Base-by-base conservation (phyloP, 2,888 invertebrate genomes). In the Ametastegia equiseti region DNA sequence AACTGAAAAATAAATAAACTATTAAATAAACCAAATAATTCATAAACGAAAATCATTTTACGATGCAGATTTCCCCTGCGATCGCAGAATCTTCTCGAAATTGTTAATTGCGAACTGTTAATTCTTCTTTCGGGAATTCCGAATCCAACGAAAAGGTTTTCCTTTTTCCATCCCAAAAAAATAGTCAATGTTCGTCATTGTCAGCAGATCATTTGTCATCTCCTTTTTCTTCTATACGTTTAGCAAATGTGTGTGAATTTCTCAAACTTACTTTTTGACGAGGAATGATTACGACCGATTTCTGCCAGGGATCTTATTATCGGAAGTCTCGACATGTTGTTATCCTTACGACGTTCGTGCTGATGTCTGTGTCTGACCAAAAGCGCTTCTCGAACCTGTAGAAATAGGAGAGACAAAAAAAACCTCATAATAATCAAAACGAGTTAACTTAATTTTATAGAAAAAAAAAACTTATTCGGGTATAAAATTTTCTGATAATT, bases 291-390 rank as follows among this genome's bases (percentile, higher is more conserved):
- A 84, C 96, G 94, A 85, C 98, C 98, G 88, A 99, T 99, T 91
- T 99, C 99, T 30, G 99, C 98, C 87, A 99, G 93, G 7, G 98
- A 98, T 83, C 99, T 94, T 85, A 98, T 98, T 80, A 98, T 95
- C 42, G 97, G 98, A 83, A 98, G 93, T 85, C 96, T 94, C 36
- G 96, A 95, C 94, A 96, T 95, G 88, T 96, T 95, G 85, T 94
- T 94, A 87, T 95, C 95, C 85, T 95, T 94, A 87, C 94, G 94
- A 88, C 96, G 95, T 88, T 97, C 97, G 90, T 99, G 98, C 91
- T 98, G 98, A 94, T 99, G 99, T 79, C 97, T 94, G 92, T 99
- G 99, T 80, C 97, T 94, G 83, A 97, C 95, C 83, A 98, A 92
- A 73, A 99, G 93, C 6, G 97, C 96, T 86, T 98, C 97, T 88